These are phyloP conservation scores for Grammomys dolichurus DNA, from an alignment of 2,113 vertebrate genomes.

Conservation along the genomic window DNA sequence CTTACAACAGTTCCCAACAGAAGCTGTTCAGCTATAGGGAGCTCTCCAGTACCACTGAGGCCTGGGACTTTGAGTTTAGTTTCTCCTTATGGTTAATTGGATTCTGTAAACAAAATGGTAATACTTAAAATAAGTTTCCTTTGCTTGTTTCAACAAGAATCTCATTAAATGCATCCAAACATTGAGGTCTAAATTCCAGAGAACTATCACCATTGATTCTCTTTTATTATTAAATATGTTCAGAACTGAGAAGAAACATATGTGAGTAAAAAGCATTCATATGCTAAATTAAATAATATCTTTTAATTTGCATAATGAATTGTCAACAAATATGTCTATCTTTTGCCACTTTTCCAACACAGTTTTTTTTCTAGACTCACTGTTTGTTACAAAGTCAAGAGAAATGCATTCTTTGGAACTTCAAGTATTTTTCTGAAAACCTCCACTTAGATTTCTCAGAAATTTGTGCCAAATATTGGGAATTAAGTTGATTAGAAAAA, in stretches of 20 bases:
- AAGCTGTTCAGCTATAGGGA: too few relatives aligned
- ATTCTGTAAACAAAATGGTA: too few relatives aligned
- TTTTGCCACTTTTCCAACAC: neutral
- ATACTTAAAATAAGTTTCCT: too few relatives aligned
- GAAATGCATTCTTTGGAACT: neutral
- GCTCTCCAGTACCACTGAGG: too few relatives aligned
- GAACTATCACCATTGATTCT: neutral
- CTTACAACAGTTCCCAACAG: too few relatives aligned
- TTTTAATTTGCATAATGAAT: neutral
- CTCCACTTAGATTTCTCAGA: neutral
- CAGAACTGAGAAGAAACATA: constrained; percentile 39
- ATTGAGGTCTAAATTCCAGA: neutral
- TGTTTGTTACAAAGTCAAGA: neutral
- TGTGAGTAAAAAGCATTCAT: neutral
- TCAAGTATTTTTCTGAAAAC: neutral
- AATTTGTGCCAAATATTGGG: neutral
- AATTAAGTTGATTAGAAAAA: neutral
- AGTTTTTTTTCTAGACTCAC: neutral
- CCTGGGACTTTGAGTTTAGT: too few relatives aligned
- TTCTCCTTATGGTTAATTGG: too few relatives aligned
- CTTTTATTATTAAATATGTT: neutral
- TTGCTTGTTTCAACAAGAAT: too few relatives aligned
- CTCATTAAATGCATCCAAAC: neutral
- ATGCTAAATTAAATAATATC: neutral
- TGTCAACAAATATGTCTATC: neutral